A percentile compares a stretch with the other conserved stretches of the same genome.
phyloP scores from a whole-genome alignment of 2,888 invertebrate species.

The Formica aserva region DNA sequence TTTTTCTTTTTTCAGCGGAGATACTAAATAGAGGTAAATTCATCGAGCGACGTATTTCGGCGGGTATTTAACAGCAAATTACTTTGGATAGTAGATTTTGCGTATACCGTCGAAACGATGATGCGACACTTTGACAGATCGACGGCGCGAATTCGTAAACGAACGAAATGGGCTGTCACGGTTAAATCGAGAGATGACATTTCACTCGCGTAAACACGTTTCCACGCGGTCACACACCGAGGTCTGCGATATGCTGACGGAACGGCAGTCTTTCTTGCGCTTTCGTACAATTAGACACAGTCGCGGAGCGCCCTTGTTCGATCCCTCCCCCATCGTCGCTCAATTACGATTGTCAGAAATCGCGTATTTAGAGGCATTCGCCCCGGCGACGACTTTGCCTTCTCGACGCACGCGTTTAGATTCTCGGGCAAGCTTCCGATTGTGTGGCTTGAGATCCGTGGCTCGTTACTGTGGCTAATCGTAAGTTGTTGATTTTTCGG shows the following conservation, averaged over 20 bases:
- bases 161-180: not conserved
- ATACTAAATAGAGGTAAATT: not conserved
- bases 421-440: constrained; percentile 15
- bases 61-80: not conserved
- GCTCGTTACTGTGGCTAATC: constrained; percentile 50
- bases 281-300: constrained; percentile 53
- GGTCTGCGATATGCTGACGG: constrained; percentile 39
- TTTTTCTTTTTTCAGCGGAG: not conserved
- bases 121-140: too few relatives aligned
- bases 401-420: constrained; percentile 15
- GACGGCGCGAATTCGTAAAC: not conserved
- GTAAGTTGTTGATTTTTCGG: constrained; percentile 40
- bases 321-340: constrained; percentile 14
- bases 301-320: constrained; percentile 11
- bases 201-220: constrained; percentile 36
- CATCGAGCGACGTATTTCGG: not conserved
- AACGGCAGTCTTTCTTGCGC: constrained; percentile 69
- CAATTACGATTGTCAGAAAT: not conserved
- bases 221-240: constrained; percentile 36
- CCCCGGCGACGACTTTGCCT: not conserved
- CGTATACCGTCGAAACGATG: not conserved
- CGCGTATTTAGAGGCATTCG: not conserved
- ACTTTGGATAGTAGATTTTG: not conserved
- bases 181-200: constrained; percentile 12
- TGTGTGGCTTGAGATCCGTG: constrained; percentile 40